Evolutionary conservation across 2,113 vertebrate genomes (phyloP).

Genomic region (Cryptomyrus ogoouensis): DNA sequence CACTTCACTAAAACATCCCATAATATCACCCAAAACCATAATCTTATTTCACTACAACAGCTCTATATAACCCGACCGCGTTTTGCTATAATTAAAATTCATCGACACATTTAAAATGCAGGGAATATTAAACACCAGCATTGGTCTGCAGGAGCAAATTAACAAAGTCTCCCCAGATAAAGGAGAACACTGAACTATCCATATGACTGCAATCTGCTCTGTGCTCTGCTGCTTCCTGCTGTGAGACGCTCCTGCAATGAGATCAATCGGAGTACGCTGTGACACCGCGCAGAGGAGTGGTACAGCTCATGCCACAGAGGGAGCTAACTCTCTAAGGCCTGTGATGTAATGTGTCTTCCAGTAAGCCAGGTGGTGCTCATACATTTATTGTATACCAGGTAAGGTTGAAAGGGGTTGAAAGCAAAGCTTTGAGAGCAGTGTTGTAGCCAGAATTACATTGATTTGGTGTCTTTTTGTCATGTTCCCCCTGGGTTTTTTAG

Average conservation of each 20-base stretch:
- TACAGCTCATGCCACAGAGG: not conserved
- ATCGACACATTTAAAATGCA: conserved; percentile 5
- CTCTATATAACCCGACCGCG: not conserved
- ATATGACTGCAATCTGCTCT: not conserved
- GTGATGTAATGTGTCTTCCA: not conserved
- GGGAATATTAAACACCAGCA: not conserved
- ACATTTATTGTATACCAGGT: not conserved
- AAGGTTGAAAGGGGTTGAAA: not conserved
- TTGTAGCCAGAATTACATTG: not conserved
- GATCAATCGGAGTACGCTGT: not conserved
- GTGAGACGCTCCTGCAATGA: not conserved
- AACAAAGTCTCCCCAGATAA: not conserved
- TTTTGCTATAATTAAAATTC: not conserved
- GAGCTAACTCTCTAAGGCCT: not conserved
- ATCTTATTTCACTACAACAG: not conserved
- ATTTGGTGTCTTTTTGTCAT: not conserved
- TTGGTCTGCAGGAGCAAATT: not conserved
- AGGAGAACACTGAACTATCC: not conserved
- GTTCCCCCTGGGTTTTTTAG: not conserved
- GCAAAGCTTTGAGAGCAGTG: not conserved
- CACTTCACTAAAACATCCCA: not conserved
- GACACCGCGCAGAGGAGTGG: not conserved
- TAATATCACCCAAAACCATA: conserved; percentile 3
- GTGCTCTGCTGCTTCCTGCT: not conserved
- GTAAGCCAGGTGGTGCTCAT: not conserved